Conservation (phyloP, 2,888 invertebrate genomes). For the Saturnia pavonia region DNA sequence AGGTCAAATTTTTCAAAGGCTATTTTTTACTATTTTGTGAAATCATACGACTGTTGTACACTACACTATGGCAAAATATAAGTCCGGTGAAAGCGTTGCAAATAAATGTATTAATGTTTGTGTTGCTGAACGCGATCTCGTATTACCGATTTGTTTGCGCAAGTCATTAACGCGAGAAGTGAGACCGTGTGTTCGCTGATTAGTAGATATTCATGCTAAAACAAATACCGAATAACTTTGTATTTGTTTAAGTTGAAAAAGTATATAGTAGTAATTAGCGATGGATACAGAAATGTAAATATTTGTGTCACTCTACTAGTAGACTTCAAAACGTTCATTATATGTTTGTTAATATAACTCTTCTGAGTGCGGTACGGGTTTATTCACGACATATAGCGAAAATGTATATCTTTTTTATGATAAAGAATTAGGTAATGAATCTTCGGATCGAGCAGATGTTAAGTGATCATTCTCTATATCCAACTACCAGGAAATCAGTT, state of each 20-base stretch:
- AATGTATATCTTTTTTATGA: neutral
- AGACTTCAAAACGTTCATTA: neutral
- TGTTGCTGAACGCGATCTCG: neutral
- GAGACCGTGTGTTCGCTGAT: neutral
- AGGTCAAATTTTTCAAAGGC: no score
- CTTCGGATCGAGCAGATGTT: no score
- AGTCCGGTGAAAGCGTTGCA: neutral
- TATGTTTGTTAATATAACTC: neutral
- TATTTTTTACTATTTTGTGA: no score
- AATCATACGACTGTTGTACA: neutral
- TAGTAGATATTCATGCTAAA: constrained; percentile 12
- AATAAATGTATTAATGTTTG: constrained; percentile 3
- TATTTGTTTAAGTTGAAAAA: neutral
- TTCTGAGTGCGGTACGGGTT: neutral
- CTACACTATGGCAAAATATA: neutral
- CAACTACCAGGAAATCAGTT: no score
- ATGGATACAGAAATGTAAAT: neutral
- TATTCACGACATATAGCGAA: neutral
- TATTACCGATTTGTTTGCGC: neutral
- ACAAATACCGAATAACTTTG: constrained; percentile 8
- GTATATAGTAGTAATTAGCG: constrained; percentile 1
- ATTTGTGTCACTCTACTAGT: neutral
- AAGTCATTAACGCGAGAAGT: constrained; percentile 2
- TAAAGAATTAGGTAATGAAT: no score
- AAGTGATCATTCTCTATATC: neutral